These are phyloP conservation scores for Listronotus oregonensis DNA, from an alignment of 1,140 invertebrate genomes.

Conservation along the genomic window DNA sequence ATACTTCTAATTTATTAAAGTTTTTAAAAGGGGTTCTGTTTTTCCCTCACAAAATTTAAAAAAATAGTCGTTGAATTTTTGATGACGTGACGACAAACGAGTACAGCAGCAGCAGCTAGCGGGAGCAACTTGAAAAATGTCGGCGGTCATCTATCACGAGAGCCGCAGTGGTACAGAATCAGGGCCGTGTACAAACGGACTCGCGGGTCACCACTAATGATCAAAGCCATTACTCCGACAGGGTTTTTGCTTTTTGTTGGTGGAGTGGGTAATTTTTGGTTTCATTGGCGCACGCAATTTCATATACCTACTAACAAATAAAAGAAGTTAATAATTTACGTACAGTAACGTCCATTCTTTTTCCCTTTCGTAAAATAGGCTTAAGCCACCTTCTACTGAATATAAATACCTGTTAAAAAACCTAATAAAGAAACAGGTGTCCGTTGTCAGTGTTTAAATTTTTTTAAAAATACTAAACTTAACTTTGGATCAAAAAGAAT, in stretches of 20 bases:
- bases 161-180: conserved; percentile 23
- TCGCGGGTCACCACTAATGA: conserved; percentile 22
- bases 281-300: conserved; percentile 12
- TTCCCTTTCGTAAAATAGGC: too few species aligned
- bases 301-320: too few species aligned
- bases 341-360: too few species aligned
- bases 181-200: conserved; percentile 11
- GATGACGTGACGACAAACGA: conserved; percentile 20
- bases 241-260: conserved; percentile 22
- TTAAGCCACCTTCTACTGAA: too few species aligned
- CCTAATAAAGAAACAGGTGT: too few species aligned
- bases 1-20: too few species aligned
- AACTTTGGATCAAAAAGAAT: too few species aligned
- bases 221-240: conserved; percentile 28
- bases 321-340: too few species aligned
- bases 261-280: conserved; percentile 37
- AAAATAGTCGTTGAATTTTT: conserved; percentile 20
- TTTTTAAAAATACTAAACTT: too few species aligned
- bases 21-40: too few species aligned
- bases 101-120: conserved; percentile 5
- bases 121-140: conserved; percentile 27
- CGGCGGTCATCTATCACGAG: conserved; percentile 25
- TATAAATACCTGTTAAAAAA: too few species aligned
- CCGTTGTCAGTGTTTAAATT: too few species aligned
- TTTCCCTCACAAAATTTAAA: neutral